Evolutionary conservation across 2,797 vertebrate genomes (phyloP).

Genomic region (Selene dorsalis): DNA sequence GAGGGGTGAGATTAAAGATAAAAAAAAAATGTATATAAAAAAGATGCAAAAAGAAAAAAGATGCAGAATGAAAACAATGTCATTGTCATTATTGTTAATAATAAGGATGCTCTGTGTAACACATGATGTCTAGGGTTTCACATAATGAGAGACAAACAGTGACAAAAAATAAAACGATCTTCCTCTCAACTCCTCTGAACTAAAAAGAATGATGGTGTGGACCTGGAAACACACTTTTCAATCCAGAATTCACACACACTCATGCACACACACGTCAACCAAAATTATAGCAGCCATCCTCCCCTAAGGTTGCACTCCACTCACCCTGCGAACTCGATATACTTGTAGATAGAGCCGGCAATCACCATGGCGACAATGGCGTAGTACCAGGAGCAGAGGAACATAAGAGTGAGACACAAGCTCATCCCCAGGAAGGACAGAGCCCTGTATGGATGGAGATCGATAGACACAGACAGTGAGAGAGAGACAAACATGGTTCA

Average conservation of each 20-base stretch:
- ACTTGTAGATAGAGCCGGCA: constrained; percentile 97
- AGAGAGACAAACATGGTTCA: constrained; percentile 6
- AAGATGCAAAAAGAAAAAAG: no score
- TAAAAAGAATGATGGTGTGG: constrained; percentile 14
- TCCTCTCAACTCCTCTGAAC: not conserved
- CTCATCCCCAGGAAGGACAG: constrained; percentile 98
- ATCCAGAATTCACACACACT: constrained; percentile 10
- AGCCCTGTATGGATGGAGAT: constrained; percentile 88
- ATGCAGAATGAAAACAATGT: no score
- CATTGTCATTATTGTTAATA: not conserved
- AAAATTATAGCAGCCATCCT: constrained; percentile 41
- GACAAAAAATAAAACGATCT: constrained; percentile 16
- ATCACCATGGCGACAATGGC: constrained; percentile 95
- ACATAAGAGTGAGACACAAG: constrained; percentile 97
- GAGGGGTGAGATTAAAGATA: no score
- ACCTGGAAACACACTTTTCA: constrained; percentile 23
- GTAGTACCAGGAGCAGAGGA: constrained; percentile 98
- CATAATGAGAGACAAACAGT: not conserved
- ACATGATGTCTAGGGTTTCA: not conserved
- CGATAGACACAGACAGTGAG: constrained; percentile 83
- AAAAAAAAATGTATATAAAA: no score
- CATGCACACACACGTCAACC: not conserved
- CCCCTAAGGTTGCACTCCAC: constrained; percentile 75
- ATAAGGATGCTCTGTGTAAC: not conserved
- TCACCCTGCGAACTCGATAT: constrained; percentile 98